A percentile compares a stretch with the other conserved stretches of the same genome.
Evolutionary conservation across 1,140 invertebrate species (phyloP).

Genomic region (Neoseiulus cucumeris): DNA sequence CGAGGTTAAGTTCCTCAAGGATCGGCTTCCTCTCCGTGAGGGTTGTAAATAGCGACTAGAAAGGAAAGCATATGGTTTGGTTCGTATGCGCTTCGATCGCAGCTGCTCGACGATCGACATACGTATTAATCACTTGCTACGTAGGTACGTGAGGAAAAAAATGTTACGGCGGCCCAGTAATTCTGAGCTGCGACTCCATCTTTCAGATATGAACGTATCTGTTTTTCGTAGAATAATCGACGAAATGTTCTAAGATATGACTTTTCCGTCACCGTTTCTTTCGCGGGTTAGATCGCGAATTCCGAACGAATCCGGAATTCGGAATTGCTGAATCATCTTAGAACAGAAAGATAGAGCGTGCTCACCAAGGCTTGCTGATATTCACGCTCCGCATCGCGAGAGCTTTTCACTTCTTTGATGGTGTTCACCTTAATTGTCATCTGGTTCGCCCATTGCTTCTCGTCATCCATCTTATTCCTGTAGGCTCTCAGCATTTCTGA

Average conservation of each 20-base stretch:
- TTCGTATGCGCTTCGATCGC: no score
- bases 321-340: background rate
- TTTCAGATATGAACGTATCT: no score
- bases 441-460: slow-evolving; percentile 66
- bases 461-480: slow-evolving; percentile 58
- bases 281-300: no score
- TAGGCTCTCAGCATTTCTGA: slow-evolving; percentile 66
- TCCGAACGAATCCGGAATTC: no score
- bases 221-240: no score
- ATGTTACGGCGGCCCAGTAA: no score
- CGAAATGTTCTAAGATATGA: no score
- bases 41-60: slow-evolving; percentile 66
- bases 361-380: slow-evolving; percentile 9
- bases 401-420: slow-evolving; percentile 15
- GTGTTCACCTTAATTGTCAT: slow-evolving; percentile 47
- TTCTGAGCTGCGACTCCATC: no score
- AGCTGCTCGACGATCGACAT: no score
- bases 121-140: no score
- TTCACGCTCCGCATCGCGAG: slow-evolving; percentile 3
- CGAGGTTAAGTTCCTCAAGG: slow-evolving; percentile 83
- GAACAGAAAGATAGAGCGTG: slow-evolving; percentile 5
- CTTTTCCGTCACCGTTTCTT: no score
- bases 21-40: slow-evolving; percentile 70
- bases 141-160: no score
- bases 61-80: slow-evolving; percentile 19